phyloP scores from a whole-genome alignment of 1,140 invertebrate species.

The Acromyrmex echinatior region DNA sequence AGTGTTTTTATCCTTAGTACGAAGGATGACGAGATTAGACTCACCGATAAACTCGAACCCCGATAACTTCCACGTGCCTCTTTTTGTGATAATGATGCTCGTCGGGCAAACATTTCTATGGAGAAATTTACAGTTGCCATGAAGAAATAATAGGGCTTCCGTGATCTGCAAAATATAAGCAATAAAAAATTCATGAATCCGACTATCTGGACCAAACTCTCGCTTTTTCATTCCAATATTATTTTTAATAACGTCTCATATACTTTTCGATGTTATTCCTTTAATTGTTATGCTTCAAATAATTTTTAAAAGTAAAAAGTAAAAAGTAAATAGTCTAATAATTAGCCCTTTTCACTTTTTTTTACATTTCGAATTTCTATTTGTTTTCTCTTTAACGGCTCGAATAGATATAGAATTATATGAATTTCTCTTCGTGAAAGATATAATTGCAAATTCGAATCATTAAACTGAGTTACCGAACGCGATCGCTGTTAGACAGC shows the following conservation, averaged over 20 bases:
- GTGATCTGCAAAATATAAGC: conserved; percentile 91
- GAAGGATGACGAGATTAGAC: conserved; percentile 9
- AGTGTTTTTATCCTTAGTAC: not conserved
- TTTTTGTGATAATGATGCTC: conserved; percentile 97
- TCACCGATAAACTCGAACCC: conserved; percentile 97
- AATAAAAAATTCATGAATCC: not conserved
- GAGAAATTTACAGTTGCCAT: conserved; percentile 93
- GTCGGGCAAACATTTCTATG: conserved; percentile 98
- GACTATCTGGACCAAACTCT: not conserved
- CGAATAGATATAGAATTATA: not conserved
- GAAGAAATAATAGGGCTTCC: conserved; percentile 97
- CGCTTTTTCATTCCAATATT: not conserved
- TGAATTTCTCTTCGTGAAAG: not conserved
- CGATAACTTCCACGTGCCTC: conserved; percentile 98
- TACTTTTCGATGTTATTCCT: not conserved
- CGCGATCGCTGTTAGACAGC: conserved; percentile 1
- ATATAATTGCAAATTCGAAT: not conserved
- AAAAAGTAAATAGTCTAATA: no score
- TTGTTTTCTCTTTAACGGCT: not conserved
- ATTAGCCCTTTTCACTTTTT: no score
- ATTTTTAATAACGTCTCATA: not conserved
- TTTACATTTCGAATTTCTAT: not conserved
- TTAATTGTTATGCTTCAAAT: no score
- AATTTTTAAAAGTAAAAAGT: not conserved
- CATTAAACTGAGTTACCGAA: not conserved